These are phyloP conservation scores for Bombus superbus DNA, from an alignment of 1,140 invertebrate genomes.

Conservation along the genomic window DNA sequence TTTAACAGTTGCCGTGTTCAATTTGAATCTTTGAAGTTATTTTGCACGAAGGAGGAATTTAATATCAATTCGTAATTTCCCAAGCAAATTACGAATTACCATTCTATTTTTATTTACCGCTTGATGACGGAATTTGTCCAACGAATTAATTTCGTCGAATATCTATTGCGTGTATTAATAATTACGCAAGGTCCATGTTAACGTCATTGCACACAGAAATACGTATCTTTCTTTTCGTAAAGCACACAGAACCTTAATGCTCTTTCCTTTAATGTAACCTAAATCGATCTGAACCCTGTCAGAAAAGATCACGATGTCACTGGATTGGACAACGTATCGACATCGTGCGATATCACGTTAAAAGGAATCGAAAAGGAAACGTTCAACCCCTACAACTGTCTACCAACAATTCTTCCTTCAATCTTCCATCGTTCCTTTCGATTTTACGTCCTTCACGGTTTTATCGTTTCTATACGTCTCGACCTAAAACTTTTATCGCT, in stretches of 20 bases:
- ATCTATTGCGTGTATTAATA: not conserved
- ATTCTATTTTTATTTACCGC: too few species aligned
- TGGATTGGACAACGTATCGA: not conserved
- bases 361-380: not conserved
- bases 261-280: not conserved
- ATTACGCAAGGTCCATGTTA: not conserved
- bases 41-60: too few species aligned
- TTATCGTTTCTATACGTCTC: not conserved
- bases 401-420: not conserved
- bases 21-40: too few species aligned
- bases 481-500: conserved; percentile 4
- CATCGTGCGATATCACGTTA: not conserved
- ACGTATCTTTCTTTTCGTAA: not conserved
- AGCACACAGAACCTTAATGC: too few species aligned
- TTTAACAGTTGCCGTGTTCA: too few species aligned
- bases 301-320: not conserved
- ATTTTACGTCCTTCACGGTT: not conserved
- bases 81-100: too few species aligned
- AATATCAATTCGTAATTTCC: too few species aligned
- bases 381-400: conserved; percentile 9
- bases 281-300: not conserved
- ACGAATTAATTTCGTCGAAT: not conserved
- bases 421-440: not conserved
- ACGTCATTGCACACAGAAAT: not conserved
- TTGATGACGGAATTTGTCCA: not conserved